phyloP scores from a whole-genome alignment of 2,797 vertebrate species.

The Lithobates pipiens region DNA sequence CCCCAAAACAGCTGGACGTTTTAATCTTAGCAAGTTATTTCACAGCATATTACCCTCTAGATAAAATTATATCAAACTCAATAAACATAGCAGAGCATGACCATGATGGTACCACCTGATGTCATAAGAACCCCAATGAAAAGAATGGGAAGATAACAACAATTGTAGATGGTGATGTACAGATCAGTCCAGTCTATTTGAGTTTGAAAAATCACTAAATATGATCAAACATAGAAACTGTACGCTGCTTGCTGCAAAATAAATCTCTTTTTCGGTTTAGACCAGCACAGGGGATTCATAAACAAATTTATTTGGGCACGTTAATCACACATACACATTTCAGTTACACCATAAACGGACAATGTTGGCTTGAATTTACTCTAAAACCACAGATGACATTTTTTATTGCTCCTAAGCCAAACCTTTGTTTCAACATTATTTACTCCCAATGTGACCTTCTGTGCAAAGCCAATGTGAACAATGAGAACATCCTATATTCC shows the following conservation, averaged over 20 bases:
- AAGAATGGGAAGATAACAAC: neutral
- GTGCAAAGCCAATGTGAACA: neutral
- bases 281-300: neutral
- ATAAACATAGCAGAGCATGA: neutral
- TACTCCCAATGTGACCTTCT: neutral
- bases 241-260: neutral
- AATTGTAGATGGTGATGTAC: neutral
- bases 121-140: no score
- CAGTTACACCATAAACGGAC: neutral
- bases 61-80: neutral
- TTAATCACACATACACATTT: neutral
- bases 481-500: neutral
- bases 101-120: neutral
- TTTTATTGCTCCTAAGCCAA: neutral
- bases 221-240: no score
- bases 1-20: no score
- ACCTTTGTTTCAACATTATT: neutral
- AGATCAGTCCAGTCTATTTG: neutral
- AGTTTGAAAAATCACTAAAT: neutral
- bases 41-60: neutral
- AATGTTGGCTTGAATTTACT: neutral
- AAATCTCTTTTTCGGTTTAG: neutral
- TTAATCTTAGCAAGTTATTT: neutral
- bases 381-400: neutral
- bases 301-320: neutral